Base-by-base conservation (phyloP, 2,888 invertebrate species). In the Leptopterna dolabrata region DNA sequence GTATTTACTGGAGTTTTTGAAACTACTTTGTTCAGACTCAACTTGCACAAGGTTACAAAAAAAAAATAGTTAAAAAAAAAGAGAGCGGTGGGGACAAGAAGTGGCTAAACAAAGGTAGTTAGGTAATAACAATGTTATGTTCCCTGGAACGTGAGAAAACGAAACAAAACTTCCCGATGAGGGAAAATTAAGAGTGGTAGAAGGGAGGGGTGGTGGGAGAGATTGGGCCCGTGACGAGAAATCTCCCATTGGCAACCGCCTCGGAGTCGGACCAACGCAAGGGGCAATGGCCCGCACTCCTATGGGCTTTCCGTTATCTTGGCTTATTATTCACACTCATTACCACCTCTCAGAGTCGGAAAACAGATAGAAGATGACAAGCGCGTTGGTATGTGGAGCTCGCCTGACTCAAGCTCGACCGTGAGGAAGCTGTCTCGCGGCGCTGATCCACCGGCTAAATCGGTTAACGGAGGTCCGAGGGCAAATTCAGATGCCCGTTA, bases 111-210 rank as follows among this genome's bases (percentile, higher is more conserved):
- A 80, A 80, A 80, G 80, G 80, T 27, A 45, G 45, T 80, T 80
- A 47, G 47, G 80, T 80, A 80, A 80, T 24, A 43, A 76, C 80
- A 41, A 41, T 80, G 80, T 80, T 45, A 80, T 47, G 80, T 80
- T 80, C 76, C 43, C 47, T 80, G 80, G 45, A n/a, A 45, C 80
- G 80, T 80, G 80, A 45, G 80, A 80, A 80, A 45, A 80, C 24
- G 80, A 80, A 47, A 80, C 41, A 41, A 80, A 80, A 80, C 80
- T 45, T 47, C 80, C 80, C 80, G 47, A 80, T 80, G 80, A 80
- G 47, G 80, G 80, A 80, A 80, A 80, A 80, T 80, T 27, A 47
- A 45, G 76, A 76, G 36, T 30, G 27, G 71, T n/a, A 51, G n/a
- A 51, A 30, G 29, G 71, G 71, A 27, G 19, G 71, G 71, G 19